phyloP scores from a whole-genome alignment of 35 echinoderm and acorn worm species.

The Heliocidaris erythrogramma region DNA sequence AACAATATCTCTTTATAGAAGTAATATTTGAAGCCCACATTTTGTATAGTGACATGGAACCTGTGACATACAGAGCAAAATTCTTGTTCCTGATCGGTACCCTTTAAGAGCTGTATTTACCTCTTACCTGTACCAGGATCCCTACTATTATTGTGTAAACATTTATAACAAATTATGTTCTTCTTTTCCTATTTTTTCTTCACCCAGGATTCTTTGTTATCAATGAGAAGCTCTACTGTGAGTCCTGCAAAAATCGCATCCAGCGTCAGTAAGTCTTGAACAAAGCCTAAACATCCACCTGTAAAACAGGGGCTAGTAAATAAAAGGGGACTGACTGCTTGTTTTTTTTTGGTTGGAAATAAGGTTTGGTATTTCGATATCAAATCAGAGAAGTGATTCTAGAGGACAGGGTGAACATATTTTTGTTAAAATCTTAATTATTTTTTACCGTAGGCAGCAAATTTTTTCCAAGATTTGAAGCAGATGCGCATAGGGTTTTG shows the following conservation, averaged over 20 bases:
- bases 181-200: not conserved
- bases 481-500: too few species aligned
- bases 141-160: too few species aligned
- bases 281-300: conserved; percentile 22
- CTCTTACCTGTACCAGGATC: too few species aligned
- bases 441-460: too few species aligned
- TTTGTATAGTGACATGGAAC: too few species aligned
- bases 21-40: too few species aligned
- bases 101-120: too few species aligned
- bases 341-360: not conserved
- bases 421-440: not conserved
- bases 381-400: not conserved
- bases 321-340: not conserved
- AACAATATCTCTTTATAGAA: too few species aligned
- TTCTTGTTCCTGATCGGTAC: too few species aligned
- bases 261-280: conserved; percentile 28
- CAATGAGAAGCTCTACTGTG: conserved; percentile 49
- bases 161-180: not conserved
- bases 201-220: conserved; percentile 48
- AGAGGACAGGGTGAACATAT: not conserved
- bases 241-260: conserved; percentile 38
- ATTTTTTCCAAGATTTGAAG: too few species aligned
- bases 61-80: too few species aligned
- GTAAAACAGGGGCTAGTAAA: not conserved
- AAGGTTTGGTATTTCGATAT: not conserved